Conservation (phyloP, 2,888 invertebrate species). For the Sepioteuthis lessoniana region DNA sequence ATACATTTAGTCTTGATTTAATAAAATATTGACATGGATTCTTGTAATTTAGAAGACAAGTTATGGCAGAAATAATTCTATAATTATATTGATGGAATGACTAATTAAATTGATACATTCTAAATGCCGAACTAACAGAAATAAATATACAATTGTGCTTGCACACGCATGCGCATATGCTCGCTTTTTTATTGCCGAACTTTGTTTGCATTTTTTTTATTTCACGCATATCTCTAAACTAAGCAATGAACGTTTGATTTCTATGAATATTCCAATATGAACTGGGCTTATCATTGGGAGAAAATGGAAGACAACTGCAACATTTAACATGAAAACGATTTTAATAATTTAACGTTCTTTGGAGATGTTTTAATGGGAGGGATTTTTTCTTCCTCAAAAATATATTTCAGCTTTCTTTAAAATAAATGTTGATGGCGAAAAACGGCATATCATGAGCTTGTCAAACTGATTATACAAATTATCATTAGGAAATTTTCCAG, state of each 20-base stretch:
- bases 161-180: slow-evolving; percentile 17
- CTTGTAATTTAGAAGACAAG: background rate
- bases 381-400: background rate
- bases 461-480: background rate
- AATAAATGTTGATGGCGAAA: background rate
- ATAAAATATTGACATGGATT: background rate
- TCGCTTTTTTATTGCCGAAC: background rate
- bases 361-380: background rate
- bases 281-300: background rate
- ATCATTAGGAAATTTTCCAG: background rate
- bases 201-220: background rate
- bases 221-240: background rate
- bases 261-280: background rate
- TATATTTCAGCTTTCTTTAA: background rate
- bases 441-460: background rate
- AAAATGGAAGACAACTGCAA: background rate
- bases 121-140: background rate
- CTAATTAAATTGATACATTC: background rate
- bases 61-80: background rate
- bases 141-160: background rate
- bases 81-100: background rate
- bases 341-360: background rate
- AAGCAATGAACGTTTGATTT: background rate
- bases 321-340: background rate
- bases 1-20: background rate